Evolutionary conservation across 2,113 vertebrate species (phyloP), one percentile per base, ranked within the genome.

Genomic region (Rhabdomys dilectus): DNA sequence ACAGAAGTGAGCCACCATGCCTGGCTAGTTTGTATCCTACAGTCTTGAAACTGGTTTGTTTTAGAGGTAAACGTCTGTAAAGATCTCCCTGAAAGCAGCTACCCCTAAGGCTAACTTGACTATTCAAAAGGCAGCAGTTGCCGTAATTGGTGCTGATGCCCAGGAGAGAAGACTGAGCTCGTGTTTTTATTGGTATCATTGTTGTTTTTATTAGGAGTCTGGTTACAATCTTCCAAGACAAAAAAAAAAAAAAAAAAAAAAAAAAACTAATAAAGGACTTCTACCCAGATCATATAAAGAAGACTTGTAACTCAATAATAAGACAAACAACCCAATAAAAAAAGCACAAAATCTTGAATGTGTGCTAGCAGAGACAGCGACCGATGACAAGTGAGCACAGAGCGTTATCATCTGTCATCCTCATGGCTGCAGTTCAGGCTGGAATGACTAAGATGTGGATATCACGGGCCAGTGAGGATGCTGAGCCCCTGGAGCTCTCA

Each of bases 311-410:
- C 45, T 60, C 82, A 85, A 56, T 68, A 89, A 1, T 31, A 89
- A 94, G 72, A 93, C 92, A 95, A 86, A 91, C 87, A 75, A 77
- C 42, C 90, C 42, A 39, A 80, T 89, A 88, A 96, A 84, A 85
- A 94, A 56, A 94, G 92, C 66, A 64, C n/a, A 53, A 60, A 66
- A 19, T 16, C 45, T 39, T 45, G 73, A 60, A 9, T 17, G 21
- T 62, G 58, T 3, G 2, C 45, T 45, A 3, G 0, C 24, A 60
- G 72, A 53, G 76, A 86, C 7, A 68, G 13, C 31, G 5, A 5
- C 0, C 0, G 15, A 11, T 29, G 81, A 95, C 70, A 4, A 0
- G 17, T 0, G 1, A 48, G 86, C 75, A 4, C 11, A 0, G 48
- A 39, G 26, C 45, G 1, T 60, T 4, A 0, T 11, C 19, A 0